These are phyloP conservation scores for Cotesia congregata DNA, from an alignment of 2,888 invertebrate species.

Conservation along the genomic window DNA sequence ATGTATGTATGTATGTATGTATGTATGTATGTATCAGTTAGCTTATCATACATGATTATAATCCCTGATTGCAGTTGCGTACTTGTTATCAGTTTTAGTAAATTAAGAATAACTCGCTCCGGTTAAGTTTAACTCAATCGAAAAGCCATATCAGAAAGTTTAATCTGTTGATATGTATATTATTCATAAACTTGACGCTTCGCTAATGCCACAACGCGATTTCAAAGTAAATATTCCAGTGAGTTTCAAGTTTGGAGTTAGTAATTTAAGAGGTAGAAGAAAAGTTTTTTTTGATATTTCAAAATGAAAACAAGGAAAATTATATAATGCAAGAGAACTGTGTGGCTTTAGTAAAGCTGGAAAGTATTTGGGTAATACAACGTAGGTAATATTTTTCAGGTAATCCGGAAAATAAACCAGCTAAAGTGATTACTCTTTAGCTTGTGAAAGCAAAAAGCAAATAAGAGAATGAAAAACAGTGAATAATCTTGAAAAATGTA, in stretches of 20 bases:
- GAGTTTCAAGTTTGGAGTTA: no score
- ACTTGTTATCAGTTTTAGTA: not conserved
- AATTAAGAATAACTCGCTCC: not conserved
- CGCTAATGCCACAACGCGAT: not conserved
- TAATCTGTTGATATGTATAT: not conserved
- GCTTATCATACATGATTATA: not conserved
- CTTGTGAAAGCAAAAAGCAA: not conserved
- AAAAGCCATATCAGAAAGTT: not conserved
- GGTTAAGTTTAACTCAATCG: not conserved
- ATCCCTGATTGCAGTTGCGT: not conserved
- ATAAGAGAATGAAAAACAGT: not conserved
- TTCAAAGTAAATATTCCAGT: not conserved
- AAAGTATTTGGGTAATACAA: not conserved
- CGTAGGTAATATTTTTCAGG: slow-evolving; percentile 17
- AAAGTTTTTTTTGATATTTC: no score
- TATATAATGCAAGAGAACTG: not conserved
- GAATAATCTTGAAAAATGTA: not conserved
- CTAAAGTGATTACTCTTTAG: slow-evolving; percentile 5
- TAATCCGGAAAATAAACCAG: not conserved
- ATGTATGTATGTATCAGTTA: not conserved
- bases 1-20: not conserved
- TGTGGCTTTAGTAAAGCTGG: slow-evolving; percentile 1
- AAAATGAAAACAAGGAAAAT: not conserved
- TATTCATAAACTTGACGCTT: not conserved
- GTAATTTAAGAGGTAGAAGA: no score